phyloP scores from a whole-genome alignment of 2,888 invertebrate species.

The Spodoptera exigua region DNA sequence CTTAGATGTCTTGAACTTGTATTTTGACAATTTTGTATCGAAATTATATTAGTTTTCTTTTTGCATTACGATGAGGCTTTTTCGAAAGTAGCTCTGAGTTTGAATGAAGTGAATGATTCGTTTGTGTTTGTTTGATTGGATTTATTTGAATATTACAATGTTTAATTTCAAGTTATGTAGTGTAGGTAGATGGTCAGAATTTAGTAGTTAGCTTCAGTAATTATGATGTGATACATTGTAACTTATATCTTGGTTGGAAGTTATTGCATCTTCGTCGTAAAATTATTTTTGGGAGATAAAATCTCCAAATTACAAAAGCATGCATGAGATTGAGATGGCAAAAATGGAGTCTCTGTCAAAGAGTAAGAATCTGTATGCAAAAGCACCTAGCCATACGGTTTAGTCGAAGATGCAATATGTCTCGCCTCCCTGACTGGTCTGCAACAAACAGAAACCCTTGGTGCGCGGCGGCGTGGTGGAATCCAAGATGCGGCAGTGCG shows the following conservation, averaged over 20 bases:
- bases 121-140: constrained; percentile 18
- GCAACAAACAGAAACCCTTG: constrained; percentile 94
- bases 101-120: constrained; percentile 39
- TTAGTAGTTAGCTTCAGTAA: constrained; percentile 31
- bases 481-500: constrained; percentile 96
- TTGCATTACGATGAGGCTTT: constrained; percentile 35
- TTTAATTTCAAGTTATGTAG: constrained; percentile 29
- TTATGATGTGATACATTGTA: neutral
- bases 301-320: constrained; percentile 14
- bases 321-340: constrained; percentile 14
- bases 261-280: neutral
- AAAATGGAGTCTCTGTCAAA: neutral
- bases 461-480: constrained; percentile 94
- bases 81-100: constrained; percentile 23
- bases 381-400: constrained; percentile 38
- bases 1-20: constrained; percentile 29
- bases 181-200: constrained; percentile 3
- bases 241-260: constrained; percentile 1
- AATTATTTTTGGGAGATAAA: no score
- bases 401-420: constrained; percentile 61
- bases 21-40: constrained; percentile 19
- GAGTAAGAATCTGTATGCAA: constrained; percentile 15
- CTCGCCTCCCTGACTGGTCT: constrained; percentile 84
- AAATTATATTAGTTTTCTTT: constrained; percentile 19
- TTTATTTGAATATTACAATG: constrained; percentile 17